phyloP scores from a whole-genome alignment of 2,888 invertebrate species.

The Volucella inanis region DNA sequence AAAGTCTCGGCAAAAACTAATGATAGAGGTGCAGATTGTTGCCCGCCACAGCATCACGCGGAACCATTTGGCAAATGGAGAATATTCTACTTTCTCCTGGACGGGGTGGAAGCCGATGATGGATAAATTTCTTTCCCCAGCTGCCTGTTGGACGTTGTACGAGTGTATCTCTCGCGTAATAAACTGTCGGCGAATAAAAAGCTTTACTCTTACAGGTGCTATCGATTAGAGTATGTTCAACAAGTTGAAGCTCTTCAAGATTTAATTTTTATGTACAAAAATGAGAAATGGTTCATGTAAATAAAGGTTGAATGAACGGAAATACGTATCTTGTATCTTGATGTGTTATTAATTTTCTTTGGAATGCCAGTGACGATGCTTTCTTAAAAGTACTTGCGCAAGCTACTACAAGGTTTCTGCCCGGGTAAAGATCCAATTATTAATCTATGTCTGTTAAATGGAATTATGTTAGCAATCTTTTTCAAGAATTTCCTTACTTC shows the following conservation, averaged over 20 bases:
- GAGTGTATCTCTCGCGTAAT: slow-evolving; percentile 4
- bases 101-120: not conserved
- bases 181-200: slow-evolving; percentile 23
- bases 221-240: slow-evolving; percentile 16
- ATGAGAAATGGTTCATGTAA: too few species aligned
- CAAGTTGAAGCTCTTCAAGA: not conserved
- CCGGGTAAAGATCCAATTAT: too few species aligned
- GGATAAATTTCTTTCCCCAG: slow-evolving; percentile 33
- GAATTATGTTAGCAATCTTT: too few species aligned
- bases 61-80: slow-evolving; percentile 47
- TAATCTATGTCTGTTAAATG: too few species aligned
- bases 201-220: slow-evolving; percentile 58
- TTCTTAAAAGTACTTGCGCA: too few species aligned
- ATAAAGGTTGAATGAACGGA: too few species aligned
- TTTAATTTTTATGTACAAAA: not conserved
- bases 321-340: too few species aligned
- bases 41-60: slow-evolving; percentile 55
- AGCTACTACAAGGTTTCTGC: too few species aligned
- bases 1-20: slow-evolving; percentile 67
- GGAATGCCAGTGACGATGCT: too few species aligned
- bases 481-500: too few species aligned
- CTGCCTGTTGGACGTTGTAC: slow-evolving; percentile 62
- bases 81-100: slow-evolving; percentile 58
- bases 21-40: slow-evolving; percentile 61
- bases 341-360: too few species aligned